A percentile compares a stretch with the other conserved stretches of the same genome.
Conservation (phyloP, 2,797 vertebrate genomes). For the Iguana delicatissima region DNA sequence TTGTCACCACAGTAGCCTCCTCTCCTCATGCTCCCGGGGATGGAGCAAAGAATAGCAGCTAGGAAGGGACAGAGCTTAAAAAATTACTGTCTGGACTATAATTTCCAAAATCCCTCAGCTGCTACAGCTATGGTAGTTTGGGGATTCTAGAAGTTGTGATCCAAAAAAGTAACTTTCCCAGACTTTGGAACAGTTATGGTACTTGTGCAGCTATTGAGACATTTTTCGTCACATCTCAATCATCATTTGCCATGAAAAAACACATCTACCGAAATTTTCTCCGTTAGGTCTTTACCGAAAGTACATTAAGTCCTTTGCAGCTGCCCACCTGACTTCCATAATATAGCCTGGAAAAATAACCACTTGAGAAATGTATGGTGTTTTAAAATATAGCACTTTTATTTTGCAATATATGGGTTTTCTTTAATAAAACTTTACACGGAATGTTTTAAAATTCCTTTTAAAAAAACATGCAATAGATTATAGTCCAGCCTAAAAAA, state of each 20-base stretch:
- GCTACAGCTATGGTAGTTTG: too few relatives aligned
- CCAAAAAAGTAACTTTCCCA: neutral
- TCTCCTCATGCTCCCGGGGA: neutral
- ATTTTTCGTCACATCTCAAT: neutral
- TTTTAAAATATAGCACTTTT: slow-evolving; percentile 70
- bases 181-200: too few relatives aligned
- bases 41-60: neutral
- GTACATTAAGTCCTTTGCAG: too few relatives aligned
- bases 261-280: neutral
- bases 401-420: slow-evolving; percentile 62
- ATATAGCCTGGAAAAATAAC: neutral
- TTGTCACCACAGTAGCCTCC: neutral
- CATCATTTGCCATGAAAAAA: neutral
- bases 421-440: slow-evolving; percentile 56
- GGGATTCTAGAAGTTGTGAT: too few relatives aligned
- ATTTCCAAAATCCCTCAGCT: too few relatives aligned
- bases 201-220: neutral
- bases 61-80: neutral
- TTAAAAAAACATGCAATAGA: neutral
- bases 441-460: slow-evolving; percentile 27
- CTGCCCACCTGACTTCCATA: neutral
- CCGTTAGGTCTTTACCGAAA: neutral
- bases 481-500: slow-evolving; percentile 3
- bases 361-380: neutral
- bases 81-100: too few relatives aligned